A percentile compares a stretch with the other conserved stretches of the same genome.
Conservation (phyloP, 2,888 invertebrate genomes). For the Syritta pipiens region DNA sequence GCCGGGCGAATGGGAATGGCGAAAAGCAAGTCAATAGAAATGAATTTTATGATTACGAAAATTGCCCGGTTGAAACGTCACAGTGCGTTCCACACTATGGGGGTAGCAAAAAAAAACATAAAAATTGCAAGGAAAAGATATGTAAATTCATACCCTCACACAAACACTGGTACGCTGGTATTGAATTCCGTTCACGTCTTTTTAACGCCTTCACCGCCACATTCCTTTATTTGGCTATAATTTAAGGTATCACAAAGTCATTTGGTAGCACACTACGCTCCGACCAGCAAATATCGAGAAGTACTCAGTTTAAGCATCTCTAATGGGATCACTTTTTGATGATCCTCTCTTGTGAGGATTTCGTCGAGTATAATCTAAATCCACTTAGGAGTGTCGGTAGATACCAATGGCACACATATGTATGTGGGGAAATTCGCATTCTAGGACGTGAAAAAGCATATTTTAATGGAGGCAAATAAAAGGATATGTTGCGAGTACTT, state of each 20-base stretch:
- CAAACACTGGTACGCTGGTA: conserved; percentile 4
- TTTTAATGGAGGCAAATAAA: too few species aligned
- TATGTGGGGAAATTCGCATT: too few species aligned
- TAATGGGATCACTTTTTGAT: conserved; percentile 54
- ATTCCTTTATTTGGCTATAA: conserved; percentile 44
- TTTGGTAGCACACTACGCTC: conserved; percentile 23
- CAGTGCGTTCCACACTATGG: background rate
- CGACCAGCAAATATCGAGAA: conserved; percentile 25
- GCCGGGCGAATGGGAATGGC: background rate
- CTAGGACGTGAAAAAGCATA: too few species aligned
- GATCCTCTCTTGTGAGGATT: conserved; percentile 42
- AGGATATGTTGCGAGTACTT: too few species aligned
- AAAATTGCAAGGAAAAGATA: conserved; percentile 14
- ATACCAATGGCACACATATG: too few species aligned
- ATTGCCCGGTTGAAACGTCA: conserved; percentile 3
- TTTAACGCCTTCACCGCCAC: conserved; percentile 43
- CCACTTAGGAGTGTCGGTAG: conserved; percentile 27
- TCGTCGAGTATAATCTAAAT: conserved; percentile 44
- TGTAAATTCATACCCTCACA: conserved; percentile 11
- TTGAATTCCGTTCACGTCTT: conserved; percentile 46
- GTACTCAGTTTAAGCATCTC: conserved; percentile 37
- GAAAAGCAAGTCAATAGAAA: conserved; percentile 13
- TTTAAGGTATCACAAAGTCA: conserved; percentile 47
- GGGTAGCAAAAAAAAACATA: background rate
- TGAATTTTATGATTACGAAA: conserved; percentile 26